Percentiles rank a stretch among this genome's conserved stretches.
Evolutionary conservation across 2,888 invertebrate genomes (phyloP).

Genomic region (Resseliella maxima): DNA sequence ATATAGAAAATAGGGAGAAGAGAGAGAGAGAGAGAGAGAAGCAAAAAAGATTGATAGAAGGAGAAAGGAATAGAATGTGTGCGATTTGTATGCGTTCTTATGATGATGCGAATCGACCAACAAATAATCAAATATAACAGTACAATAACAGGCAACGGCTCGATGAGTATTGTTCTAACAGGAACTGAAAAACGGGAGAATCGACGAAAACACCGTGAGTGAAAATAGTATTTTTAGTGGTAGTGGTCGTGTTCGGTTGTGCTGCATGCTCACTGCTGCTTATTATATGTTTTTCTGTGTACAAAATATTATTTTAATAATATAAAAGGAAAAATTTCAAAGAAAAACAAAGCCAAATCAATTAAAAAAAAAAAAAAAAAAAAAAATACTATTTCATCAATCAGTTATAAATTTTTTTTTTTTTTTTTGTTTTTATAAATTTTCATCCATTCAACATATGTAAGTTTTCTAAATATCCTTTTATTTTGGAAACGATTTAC

Average conservation of each 20-base stretch:
- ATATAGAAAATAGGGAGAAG: background rate
- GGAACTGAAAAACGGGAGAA: slow-evolving; percentile 51
- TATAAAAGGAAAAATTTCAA: too few relatives aligned
- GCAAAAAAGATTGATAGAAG: too few relatives aligned
- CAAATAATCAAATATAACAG: background rate
- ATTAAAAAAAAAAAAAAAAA: too few relatives aligned
- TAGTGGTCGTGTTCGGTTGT: slow-evolving; percentile 54
- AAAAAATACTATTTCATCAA: too few relatives aligned
- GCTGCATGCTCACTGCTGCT: slow-evolving; percentile 12
- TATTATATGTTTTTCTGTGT: background rate
- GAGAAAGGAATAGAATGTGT: background rate
- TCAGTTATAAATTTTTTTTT: too few relatives aligned
- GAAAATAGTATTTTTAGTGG: slow-evolving; percentile 55
- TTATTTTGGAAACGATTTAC: background rate
- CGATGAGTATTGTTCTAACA: slow-evolving; percentile 21
- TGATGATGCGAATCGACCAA: background rate
- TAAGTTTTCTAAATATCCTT: background rate
- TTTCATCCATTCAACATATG: background rate
- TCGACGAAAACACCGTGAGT: slow-evolving; percentile 29
- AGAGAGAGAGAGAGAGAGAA: background rate
- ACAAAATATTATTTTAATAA: background rate
- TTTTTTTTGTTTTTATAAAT: background rate
- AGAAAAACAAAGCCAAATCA: background rate
- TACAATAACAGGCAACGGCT: slow-evolving; percentile 7
- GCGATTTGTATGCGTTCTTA: background rate